A percentile compares a stretch with the other conserved stretches of the same genome.
These are phyloP conservation scores for Geothlypis trichas DNA, from an alignment of 2,113 vertebrate genomes.

Conservation along the genomic window DNA sequence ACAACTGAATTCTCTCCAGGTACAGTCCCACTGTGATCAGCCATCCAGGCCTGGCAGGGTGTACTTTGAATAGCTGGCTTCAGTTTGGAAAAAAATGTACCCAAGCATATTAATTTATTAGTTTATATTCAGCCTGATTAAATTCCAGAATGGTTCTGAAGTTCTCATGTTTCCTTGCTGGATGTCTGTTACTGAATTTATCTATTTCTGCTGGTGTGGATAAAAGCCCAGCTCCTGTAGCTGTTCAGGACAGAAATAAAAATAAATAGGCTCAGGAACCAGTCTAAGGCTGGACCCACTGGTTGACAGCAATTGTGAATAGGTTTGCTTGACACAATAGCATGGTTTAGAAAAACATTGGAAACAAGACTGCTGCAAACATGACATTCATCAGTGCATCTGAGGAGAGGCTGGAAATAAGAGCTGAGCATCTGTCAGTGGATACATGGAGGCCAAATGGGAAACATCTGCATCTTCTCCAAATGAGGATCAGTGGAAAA, in stretches of 20 bases:
- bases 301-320: background rate
- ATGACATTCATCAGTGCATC: background rate
- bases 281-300: background rate
- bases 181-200: background rate
- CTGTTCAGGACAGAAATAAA: background rate
- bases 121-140: background rate
- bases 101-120: background rate
- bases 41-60: background rate
- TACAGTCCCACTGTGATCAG: background rate
- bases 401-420: slow-evolving; percentile 26
- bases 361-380: background rate
- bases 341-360: background rate
- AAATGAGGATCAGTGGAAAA: background rate
- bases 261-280: background rate
- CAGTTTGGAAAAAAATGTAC: background rate
- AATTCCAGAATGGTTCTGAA: background rate
- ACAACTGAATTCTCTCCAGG: background rate
- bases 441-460: background rate
- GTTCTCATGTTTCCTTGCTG: background rate
- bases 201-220: background rate
- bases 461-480: slow-evolving; percentile 30
- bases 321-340: background rate
- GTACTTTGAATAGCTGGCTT: background rate
- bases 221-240: background rate
- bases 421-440: background rate